A percentile compares a stretch with the other conserved stretches of the same genome.
phyloP scores from a whole-genome alignment of 2,888 invertebrate genomes.

The Sarcophaga carnaria region DNA sequence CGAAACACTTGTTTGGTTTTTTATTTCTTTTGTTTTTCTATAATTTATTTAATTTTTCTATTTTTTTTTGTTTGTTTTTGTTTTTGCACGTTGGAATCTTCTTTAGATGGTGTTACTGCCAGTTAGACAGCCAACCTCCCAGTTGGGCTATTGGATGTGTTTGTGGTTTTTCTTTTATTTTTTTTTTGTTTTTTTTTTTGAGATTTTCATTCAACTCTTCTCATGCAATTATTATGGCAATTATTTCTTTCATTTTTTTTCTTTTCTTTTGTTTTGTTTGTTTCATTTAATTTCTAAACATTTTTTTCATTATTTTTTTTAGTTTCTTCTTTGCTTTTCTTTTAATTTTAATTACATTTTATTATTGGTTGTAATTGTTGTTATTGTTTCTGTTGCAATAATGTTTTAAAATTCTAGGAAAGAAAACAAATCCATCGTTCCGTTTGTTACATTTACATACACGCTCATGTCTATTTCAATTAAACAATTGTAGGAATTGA shows the following conservation, averaged over 20 bases:
- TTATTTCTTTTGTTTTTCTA: slow-evolving; percentile 8
- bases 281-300: slow-evolving; percentile 6
- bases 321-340: slow-evolving; percentile 9
- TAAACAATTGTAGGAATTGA: background rate
- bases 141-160: background rate
- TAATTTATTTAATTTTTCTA: slow-evolving; percentile 7
- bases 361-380: slow-evolving; percentile 25
- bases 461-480: slow-evolving; percentile 5
- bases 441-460: slow-evolving; percentile 68
- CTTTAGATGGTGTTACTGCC: background rate
- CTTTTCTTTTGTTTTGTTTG: slow-evolving; percentile 25
- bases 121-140: slow-evolving; percentile 2
- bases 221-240: slow-evolving; percentile 67
- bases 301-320: slow-evolving; percentile 26
- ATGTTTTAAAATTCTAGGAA: slow-evolving; percentile 64
- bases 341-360: slow-evolving; percentile 15
- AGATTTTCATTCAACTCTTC: slow-evolving; percentile 61
- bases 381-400: slow-evolving; percentile 30
- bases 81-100: slow-evolving; percentile 34
- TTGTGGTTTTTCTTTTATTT: slow-evolving; percentile 2
- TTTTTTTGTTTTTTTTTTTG: background rate
- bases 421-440: slow-evolving; percentile 60
- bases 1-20: slow-evolving; percentile 52
- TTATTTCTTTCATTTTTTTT: slow-evolving; percentile 55
- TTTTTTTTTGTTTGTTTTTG: slow-evolving; percentile 30